Conservation (phyloP, 2,888 invertebrate species). For the Pinctada fucata region DNA sequence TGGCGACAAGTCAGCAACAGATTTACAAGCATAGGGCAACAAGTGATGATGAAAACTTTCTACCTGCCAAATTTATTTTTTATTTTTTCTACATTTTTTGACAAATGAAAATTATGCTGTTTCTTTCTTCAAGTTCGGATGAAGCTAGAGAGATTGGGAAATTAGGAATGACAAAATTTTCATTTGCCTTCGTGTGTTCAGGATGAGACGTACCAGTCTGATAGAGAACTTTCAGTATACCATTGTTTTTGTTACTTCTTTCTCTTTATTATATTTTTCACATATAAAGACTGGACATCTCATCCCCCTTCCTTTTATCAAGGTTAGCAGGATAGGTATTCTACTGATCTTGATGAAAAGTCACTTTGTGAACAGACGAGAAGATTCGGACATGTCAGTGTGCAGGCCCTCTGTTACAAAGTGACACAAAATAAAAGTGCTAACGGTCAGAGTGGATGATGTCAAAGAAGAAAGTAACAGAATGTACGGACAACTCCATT, state of each 20-base stretch:
- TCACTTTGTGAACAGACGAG: too few species aligned
- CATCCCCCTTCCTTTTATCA: slow-evolving; percentile 5
- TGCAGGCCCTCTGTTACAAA: background rate
- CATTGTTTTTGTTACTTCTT: slow-evolving; percentile 36
- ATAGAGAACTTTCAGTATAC: slow-evolving; percentile 25
- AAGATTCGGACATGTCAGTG: too few species aligned
- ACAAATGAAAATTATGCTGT: background rate
- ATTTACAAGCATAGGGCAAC: slow-evolving; percentile 40
- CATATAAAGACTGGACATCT: slow-evolving; percentile 23
- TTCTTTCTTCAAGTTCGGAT: background rate
- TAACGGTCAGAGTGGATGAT: too few species aligned
- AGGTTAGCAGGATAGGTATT: background rate
- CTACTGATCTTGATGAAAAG: background rate
- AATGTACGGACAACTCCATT: too few species aligned
- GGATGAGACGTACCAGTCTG: slow-evolving; percentile 30
- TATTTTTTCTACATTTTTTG: background rate
- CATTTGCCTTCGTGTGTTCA: background rate
- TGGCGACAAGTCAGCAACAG: slow-evolving; percentile 57
- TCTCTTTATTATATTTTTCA: slow-evolving; percentile 9
- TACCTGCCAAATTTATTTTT: slow-evolving; percentile 15
- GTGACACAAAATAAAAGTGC: too few species aligned
- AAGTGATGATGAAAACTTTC: background rate
- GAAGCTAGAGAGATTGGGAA: background rate
- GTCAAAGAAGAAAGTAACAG: slow-evolving; percentile 10
- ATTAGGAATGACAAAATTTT: background rate